Base-by-base conservation (phyloP, 2,888 invertebrate genomes). In the Dugesia japonica region DNA sequence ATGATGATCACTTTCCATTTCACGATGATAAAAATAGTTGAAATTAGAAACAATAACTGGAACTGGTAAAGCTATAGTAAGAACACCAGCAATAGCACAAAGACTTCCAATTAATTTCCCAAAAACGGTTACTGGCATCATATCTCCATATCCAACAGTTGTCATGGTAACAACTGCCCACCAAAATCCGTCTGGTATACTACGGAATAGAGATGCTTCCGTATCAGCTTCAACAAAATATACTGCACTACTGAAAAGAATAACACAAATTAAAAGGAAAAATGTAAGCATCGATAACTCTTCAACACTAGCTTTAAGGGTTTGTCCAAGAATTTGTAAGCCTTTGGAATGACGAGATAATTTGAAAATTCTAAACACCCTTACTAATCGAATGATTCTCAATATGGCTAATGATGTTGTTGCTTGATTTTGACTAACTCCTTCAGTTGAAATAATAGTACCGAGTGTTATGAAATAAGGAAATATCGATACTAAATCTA, bases 101-200 rank as follows among this genome's bases (percentile, higher is more conserved):
- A 56, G 23, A 56, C 56, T 56, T 7, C 56, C 56, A 56, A 56
- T 23, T 13, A 56, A n/a, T 56, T 56, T 56, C 56, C 56, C 56
- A n/a, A 7, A 4, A 4, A n/a, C 23, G n/a, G 56, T 56, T 7
- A 56, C 56, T 9, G 56, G 56, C 4, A 9, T 4, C 56, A 56
- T 56, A n/a, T 56, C 56, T 56, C 56, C 56, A 56, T 56, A 56
- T 9, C 56, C 56, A 7, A 56, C 56, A 56, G 56, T 56, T 56
- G 56, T 56, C 56, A 56, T 56, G 1, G 56, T 56, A n/a, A 56
- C n/a, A 56, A 56, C 56, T 56, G 56, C 56, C 56, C 56, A 56
- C 56, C 56, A 56, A 56, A 56, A 56, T 56, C 9, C 56, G n/a
- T 56, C 56, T 1, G 56, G 56, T 20, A 56, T 56, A n/a, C 56